These are phyloP conservation scores for Gnathonemus echidnorhynchus DNA, from an alignment of 2,113 vertebrate species.

Conservation along the genomic window DNA sequence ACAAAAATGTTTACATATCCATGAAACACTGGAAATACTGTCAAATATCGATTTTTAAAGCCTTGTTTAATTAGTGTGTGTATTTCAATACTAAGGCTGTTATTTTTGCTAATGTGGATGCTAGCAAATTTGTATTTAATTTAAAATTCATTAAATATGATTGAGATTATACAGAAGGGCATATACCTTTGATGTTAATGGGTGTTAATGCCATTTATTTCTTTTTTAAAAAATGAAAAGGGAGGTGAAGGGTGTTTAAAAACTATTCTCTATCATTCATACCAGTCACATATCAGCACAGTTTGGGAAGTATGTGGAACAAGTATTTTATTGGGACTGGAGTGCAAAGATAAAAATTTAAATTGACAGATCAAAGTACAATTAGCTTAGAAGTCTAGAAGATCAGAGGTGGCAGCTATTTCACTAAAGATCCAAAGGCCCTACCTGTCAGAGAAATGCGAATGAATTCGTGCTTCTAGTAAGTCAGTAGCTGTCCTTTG, in stretches of 20 bases:
- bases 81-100: neutral
- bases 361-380: neutral
- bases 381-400: neutral
- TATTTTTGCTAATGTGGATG: neutral
- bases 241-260: neutral
- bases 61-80: neutral
- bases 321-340: neutral
- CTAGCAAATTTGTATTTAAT: neutral
- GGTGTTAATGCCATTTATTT: neutral
- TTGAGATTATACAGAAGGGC: neutral
- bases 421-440: neutral
- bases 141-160: neutral
- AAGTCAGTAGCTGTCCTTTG: neutral
- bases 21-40: neutral
- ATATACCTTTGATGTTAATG: neutral
- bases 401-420: neutral
- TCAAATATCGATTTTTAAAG: neutral
- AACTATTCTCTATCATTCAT: neutral
- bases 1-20: neutral
- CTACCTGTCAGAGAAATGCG: neutral
- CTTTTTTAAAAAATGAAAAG: neutral
- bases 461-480: neutral
- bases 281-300: neutral
- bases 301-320: neutral
- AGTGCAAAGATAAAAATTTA: neutral